phyloP scores from a whole-genome alignment of 2,888 invertebrate species.

The Anthoptus insignis region DNA sequence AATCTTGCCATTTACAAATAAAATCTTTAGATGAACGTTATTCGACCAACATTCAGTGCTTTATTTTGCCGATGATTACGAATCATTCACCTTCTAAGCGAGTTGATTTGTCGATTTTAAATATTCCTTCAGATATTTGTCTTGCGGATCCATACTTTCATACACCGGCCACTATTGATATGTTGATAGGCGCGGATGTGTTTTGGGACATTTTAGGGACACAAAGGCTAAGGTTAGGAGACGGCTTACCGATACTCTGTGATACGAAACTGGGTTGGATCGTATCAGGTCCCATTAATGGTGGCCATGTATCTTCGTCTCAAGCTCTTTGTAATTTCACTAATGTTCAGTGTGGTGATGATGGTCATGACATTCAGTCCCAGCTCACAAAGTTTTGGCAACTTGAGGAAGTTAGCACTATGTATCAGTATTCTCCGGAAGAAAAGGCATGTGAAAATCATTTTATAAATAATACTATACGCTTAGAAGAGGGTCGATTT shows the following conservation, averaged over 20 bases:
- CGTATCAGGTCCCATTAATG: slow-evolving; percentile 43
- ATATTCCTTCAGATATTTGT: slow-evolving; percentile 45
- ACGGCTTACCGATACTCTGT: slow-evolving; percentile 38
- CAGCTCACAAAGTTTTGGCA: slow-evolving; percentile 26
- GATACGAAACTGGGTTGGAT: slow-evolving; percentile 46
- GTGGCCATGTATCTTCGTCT: slow-evolving; percentile 8
- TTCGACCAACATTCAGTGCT: slow-evolving; percentile 1
- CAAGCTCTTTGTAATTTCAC: slow-evolving; percentile 9
- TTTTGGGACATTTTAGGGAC: slow-evolving; percentile 50
- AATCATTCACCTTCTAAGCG: slow-evolving; percentile 30
- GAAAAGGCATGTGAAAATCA: slow-evolving; percentile 35
- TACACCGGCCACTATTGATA: slow-evolving; percentile 44
- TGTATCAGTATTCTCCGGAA: slow-evolving; percentile 20
- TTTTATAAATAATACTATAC: slow-evolving; percentile 30
- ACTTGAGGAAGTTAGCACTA: slow-evolving; percentile 16
- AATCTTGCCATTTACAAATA: neutral
- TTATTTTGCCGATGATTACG: slow-evolving; percentile 9
- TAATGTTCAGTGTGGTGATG: neutral
- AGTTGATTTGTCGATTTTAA: slow-evolving; percentile 33
- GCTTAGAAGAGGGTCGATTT: slow-evolving; percentile 32
- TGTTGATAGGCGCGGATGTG: slow-evolving; percentile 48
- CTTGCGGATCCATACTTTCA: slow-evolving; percentile 49
- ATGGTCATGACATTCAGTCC: slow-evolving; percentile 6
- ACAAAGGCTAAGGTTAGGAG: slow-evolving; percentile 38
- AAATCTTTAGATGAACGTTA: slow-evolving; percentile 16